These are phyloP conservation scores for Spatulosminthurus flaviceps DNA, from an alignment of 2,888 invertebrate species.

Conservation along the genomic window DNA sequence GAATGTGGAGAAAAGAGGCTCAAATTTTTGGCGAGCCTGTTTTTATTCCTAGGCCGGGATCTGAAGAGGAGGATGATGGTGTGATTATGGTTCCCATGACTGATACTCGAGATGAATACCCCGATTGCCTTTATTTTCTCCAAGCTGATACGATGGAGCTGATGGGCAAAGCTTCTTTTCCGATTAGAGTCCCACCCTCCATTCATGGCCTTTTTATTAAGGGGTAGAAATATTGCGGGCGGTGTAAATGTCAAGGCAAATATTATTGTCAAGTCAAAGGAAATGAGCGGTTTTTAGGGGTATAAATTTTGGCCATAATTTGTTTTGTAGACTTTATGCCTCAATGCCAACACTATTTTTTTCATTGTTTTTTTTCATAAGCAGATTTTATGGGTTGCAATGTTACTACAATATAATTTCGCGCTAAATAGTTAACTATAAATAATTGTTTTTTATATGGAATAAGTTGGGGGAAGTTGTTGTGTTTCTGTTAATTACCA, in stretches of 20 bases:
- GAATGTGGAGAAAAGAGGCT: conserved; percentile 65
- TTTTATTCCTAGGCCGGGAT: conserved; percentile 66
- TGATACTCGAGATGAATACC: conserved; percentile 62
- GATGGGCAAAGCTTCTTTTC: conserved; percentile 65
- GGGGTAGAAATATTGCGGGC: not conserved
- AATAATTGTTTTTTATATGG: too few species aligned
- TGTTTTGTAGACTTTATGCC: too few species aligned
- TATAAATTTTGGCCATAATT: too few species aligned
- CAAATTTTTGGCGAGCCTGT: conserved; percentile 67
- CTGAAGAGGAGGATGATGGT: conserved; percentile 68
- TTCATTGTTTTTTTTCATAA: too few species aligned
- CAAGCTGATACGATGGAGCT: conserved; percentile 66
- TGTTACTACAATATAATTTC: too few species aligned
- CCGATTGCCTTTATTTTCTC: conserved; percentile 65
- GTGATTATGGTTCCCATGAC: conserved; percentile 65
- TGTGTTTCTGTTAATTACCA: too few species aligned
- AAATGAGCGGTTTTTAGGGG: too few species aligned
- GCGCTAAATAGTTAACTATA: too few species aligned
- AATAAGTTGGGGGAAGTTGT: too few species aligned
- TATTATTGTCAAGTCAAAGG: not conserved
- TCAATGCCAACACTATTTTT: too few species aligned
- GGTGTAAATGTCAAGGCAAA: conserved; percentile 42
- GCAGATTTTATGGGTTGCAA: too few species aligned
- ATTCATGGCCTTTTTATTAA: conserved; percentile 64
- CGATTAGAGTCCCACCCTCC: conserved; percentile 64